phyloP scores from a whole-genome alignment of 2,888 invertebrate genomes.

The Unio delphinus region DNA sequence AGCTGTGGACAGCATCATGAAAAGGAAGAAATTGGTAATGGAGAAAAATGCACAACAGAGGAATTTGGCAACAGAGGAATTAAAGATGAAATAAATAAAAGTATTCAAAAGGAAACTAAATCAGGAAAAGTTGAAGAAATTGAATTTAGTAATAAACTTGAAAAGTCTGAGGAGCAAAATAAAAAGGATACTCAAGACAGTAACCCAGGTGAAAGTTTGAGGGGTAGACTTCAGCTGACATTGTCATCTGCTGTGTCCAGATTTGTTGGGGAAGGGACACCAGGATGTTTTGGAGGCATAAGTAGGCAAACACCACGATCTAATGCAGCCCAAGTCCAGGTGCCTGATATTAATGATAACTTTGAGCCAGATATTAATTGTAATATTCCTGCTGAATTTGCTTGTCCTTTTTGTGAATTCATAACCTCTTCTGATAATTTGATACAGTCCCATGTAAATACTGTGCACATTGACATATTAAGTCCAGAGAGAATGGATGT shows the following conservation, averaged over 20 bases:
- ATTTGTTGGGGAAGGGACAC: too few relatives aligned
- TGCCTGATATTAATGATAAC: constrained; percentile 50
- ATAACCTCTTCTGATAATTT: constrained; percentile 82
- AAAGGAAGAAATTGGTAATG: background rate
- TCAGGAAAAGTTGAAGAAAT: too few relatives aligned
- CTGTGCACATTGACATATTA: constrained; percentile 79
- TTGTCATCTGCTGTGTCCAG: constrained; percentile 13
- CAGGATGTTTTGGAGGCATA: too few relatives aligned
- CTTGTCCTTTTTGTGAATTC: constrained; percentile 87
- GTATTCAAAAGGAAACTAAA: too few relatives aligned
- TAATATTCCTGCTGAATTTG: constrained; percentile 47
- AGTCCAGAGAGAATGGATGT: constrained; percentile 36
- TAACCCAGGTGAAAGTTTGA: constrained; percentile 1
- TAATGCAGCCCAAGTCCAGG: constrained; percentile 8
- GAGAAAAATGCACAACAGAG: background rate
- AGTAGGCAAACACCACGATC: too few relatives aligned
- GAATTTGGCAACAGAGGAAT: constrained; percentile 19
- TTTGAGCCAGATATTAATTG: constrained; percentile 48
- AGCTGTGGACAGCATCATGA: background rate
- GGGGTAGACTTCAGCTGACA: constrained; percentile 29
- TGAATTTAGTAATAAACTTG: too few relatives aligned
- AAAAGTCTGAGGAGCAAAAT: background rate
- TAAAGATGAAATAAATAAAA: constrained; percentile 9
- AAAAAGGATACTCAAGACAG: background rate
- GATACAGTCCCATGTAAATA: constrained; percentile 85